Percentiles rank a stretch among this genome's conserved stretches.
phyloP scores from a whole-genome alignment of 2,113 vertebrate genomes.

The Strigops habroptila region DNA sequence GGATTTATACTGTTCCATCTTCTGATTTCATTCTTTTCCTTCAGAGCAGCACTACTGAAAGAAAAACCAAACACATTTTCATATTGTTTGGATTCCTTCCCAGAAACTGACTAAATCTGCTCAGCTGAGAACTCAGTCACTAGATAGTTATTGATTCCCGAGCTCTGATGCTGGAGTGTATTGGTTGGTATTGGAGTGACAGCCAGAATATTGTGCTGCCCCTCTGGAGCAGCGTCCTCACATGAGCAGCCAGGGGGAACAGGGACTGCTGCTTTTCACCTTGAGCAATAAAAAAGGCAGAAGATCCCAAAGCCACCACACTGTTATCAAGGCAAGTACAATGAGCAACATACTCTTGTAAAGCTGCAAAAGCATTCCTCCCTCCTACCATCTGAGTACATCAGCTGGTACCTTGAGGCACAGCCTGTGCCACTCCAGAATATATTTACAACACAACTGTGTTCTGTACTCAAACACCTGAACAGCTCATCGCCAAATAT shows the following conservation, averaged over 20 bases:
- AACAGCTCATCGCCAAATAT: background rate
- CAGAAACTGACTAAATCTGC: background rate
- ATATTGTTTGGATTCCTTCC: background rate
- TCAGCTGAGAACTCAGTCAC: background rate
- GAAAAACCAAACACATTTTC: rapidly evolving
- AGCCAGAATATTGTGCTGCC: background rate
- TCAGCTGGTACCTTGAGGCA: background rate
- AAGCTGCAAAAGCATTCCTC: background rate
- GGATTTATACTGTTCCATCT: background rate
- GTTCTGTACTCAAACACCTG: background rate
- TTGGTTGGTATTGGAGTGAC: background rate
- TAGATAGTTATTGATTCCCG: background rate
- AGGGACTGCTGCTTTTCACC: background rate
- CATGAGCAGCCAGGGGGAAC: background rate
- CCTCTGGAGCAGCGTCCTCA: background rate
- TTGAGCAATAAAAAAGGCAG: background rate
- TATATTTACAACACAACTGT: background rate
- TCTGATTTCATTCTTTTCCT: background rate
- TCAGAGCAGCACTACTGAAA: background rate
- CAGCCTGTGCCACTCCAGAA: background rate
- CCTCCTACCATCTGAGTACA: too few species aligned
- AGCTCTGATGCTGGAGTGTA: rapidly evolving
- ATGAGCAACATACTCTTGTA: background rate
- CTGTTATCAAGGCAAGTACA: rapidly evolving
- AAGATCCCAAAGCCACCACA: background rate